Evolutionary conservation across 2,797 vertebrate genomes (phyloP), one percentile per base, ranked within the genome.

Genomic region (Lemur catta): DNA sequence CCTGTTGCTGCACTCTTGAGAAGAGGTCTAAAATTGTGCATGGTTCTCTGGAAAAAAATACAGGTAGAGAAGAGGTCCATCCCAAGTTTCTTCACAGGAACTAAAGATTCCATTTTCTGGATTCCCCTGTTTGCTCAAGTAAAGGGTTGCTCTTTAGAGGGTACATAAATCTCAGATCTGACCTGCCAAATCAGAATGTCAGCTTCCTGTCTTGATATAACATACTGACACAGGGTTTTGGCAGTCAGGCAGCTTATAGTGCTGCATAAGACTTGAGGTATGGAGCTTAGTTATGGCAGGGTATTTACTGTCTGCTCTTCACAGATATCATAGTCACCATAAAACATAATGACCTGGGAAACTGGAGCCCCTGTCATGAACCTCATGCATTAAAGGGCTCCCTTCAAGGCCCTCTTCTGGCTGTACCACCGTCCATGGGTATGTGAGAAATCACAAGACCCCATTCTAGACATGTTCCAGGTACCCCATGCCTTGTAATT

Each of bases 321-420:
- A n/a, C 41, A 38, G 8, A 63, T 43, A 41, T n/a, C 28, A 11
- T 57, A 69, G 55, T 95, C 7, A 72, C 30, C 4, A 17, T 88
- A 67, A 65, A 28, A 30, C 52, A 5, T 18, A 13, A 61, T 35
- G 33, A 52, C 22, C 12, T 63, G 50, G 46, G 46, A 59, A 76
- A 65, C n/a, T 14, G 22, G 20, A 63, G n/a, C 1, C 14, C 2
- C n/a, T 75, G 28, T 22, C 12, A 1, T 24, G 7, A 0, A 35
- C n/a, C 24, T 78, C 4, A 2, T 71, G n/a, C 0, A 5, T 48
- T 78, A 28, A 10, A 55, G 26, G 4, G 4, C 2, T 38, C 6
- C 48, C 24, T 67, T 24, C 0, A 0, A 13, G 24, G 28, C 13
- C 4, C 3, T 35, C 55, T 59, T 65, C 14, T 50, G 10, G 13